phyloP scores from a whole-genome alignment of 2,888 invertebrate genomes.

The Ethmia dodecea region DNA sequence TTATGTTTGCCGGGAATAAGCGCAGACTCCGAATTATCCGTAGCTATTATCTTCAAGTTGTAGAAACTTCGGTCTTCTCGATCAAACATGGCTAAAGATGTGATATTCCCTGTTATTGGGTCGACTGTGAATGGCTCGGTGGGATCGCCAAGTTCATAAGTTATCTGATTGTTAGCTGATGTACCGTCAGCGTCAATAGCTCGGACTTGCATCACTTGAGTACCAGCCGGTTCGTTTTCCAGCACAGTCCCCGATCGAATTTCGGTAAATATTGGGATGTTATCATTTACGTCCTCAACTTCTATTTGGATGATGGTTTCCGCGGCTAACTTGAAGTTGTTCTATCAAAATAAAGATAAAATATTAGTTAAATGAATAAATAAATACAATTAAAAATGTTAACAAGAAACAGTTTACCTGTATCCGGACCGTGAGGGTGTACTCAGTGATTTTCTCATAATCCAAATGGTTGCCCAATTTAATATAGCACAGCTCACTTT shows the following conservation, averaged over 20 bases:
- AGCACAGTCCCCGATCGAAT: conserved; percentile 88
- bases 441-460: conserved; percentile 90
- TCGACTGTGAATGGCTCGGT: conserved; percentile 90
- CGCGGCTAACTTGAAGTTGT: conserved; percentile 87
- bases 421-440: conserved; percentile 89
- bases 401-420: conserved; percentile 53
- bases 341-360: conserved; percentile 62
- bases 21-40: conserved; percentile 93
- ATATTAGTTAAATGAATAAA: too few relatives aligned
- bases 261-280: conserved; percentile 91
- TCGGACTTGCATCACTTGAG: conserved; percentile 90
- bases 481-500: conserved; percentile 84
- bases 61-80: conserved; percentile 91
- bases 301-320: conserved; percentile 88
- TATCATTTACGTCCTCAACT: conserved; percentile 93
- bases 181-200: conserved; percentile 94
- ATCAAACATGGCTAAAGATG: conserved; percentile 89
- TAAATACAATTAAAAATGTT: too few relatives aligned
- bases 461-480: conserved; percentile 87
- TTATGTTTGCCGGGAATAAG: conserved; percentile 82
- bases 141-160: conserved; percentile 84
- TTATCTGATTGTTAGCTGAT: conserved; percentile 87
- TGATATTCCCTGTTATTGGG: conserved; percentile 90
- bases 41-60: conserved; percentile 93
- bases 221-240: conserved; percentile 90